Evolutionary conservation across 2,797 vertebrate genomes (phyloP), one percentile per base, ranked within the genome.

Genomic region (Galagoides demidoff): DNA sequence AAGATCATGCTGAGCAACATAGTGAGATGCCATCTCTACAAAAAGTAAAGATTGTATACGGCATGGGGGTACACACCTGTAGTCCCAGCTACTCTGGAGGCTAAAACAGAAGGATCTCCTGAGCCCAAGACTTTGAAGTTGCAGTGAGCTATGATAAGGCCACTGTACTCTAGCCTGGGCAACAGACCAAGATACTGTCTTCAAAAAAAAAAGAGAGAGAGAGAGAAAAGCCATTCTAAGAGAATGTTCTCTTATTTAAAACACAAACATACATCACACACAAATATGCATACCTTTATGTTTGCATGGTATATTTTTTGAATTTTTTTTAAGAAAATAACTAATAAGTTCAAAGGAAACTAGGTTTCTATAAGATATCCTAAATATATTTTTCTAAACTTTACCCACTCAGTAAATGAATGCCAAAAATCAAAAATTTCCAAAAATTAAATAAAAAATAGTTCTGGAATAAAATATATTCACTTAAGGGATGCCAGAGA

Each of bases 281-380:
- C 20, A 73, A 68, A 82, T 76, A 85, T n/a, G 11, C 6, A 63
- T 43, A 16, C 8, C 20, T 71, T 64, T 64, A 89, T 12, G 20
- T 74, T 52, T 79, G 25, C 61, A 39, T 25, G 52, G n/a, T 59
- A 31, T 55, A 9, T 59, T 37, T 76, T 70, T 92, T 37, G 59
- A 64, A 90, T 79, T 9, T 29, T 7, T 31, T 70, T 90, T 23
- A 77, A 63, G 23, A 89, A 57, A 66, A 90, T 25, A 12, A 88
- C 84, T 17, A 64, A 64, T 43, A 94, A 95, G 63, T 86, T 70
- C 52, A 77, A 83, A 95, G 63, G 31, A 92, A 85, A 64, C 7
- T 27, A 52, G 71, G 37, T 64, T 86, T 71, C 68, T 70, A 55
- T 39, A n/a, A 83, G 92, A 77, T 19, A 94, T 25, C 22, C 59